A percentile compares a stretch with the other conserved stretches of the same genome.
Evolutionary conservation across 2,113 vertebrate species (phyloP).

Genomic region (Diadophis punctatus): DNA sequence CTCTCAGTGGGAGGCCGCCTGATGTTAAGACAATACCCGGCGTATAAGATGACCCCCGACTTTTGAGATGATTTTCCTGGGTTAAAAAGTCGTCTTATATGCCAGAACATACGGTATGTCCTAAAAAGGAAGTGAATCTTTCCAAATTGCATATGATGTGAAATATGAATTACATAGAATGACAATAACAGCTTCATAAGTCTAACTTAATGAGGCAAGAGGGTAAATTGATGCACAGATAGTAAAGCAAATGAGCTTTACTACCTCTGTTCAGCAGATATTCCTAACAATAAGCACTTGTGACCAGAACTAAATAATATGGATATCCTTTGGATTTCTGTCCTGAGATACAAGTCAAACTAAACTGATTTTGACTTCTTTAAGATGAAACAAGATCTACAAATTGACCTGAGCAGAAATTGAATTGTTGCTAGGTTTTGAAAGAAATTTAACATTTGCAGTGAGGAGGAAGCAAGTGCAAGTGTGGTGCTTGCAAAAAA

Average conservation of each 20-base stretch:
- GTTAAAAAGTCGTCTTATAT: too few species aligned
- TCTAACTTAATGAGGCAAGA: neutral
- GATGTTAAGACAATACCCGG: too few species aligned
- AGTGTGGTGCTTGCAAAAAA: neutral
- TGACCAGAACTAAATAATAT: neutral
- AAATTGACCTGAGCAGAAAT: neutral
- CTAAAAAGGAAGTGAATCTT: neutral
- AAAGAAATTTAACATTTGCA: neutral
- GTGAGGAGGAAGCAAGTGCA: neutral
- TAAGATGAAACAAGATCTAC: neutral
- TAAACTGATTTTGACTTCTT: neutral
- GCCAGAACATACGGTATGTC: too few species aligned
- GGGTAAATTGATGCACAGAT: neutral
- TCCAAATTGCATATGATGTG: neutral
- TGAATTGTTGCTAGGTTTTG: neutral
- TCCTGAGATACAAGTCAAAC: neutral
- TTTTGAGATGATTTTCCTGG: too few species aligned
- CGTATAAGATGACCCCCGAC: too few species aligned
- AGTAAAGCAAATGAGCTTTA: neutral
- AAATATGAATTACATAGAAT: neutral
- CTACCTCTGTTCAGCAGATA: neutral
- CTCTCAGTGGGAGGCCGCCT: too few species aligned
- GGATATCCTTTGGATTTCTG: neutral
- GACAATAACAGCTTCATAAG: neutral
- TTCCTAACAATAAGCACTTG: neutral